Base-by-base conservation (phyloP, 2,888 invertebrate genomes). In the Sericinus montela region DNA sequence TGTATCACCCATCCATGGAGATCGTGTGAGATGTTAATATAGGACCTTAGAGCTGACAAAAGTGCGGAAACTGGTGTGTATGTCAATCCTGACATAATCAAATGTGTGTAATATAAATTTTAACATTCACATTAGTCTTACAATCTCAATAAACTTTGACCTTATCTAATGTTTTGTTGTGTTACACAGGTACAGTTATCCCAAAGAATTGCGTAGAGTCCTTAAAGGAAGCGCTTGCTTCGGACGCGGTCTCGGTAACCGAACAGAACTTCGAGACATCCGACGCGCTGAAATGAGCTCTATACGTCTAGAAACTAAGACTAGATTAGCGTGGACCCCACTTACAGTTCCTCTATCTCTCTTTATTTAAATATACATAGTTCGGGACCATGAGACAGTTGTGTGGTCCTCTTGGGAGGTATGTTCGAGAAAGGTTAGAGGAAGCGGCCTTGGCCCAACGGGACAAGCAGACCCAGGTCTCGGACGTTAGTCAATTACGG, bases 121-220 rank as follows among this genome's bases (percentile, higher is more conserved):
- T n/a, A n/a, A n/a, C n/a, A n/a, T n/a, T n/a, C n/a, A n/a, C n/a
- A n/a, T n/a, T n/a, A n/a, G n/a, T n/a, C n/a, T n/a, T n/a, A n/a
- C n/a, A n/a, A n/a, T n/a, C n/a, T n/a, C n/a, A n/a, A n/a, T n/a
- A n/a, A n/a, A n/a, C n/a, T n/a, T n/a, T n/a, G n/a, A n/a, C n/a
- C n/a, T n/a, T n/a, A n/a, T n/a, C n/a, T n/a, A n/a, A n/a, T n/a
- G n/a, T n/a, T n/a, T n/a, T n/a, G n/a, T 15, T 19, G 42, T 29
- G 11, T 45, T 38, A 52, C 37, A 71, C 84, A 93, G 94, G 95
- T 60, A 96, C 96, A 8, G 87, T 97, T 59, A 96, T 97, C 88
- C 97, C 97, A 70, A 96, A 96, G 89, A 93, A 94, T 72, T 96
- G 96, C 75, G 95, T 95, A 65, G 95, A 95, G 66, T 81, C 93